Base-by-base conservation (phyloP, 1,140 invertebrate species). In the Ips nitidus region DNA sequence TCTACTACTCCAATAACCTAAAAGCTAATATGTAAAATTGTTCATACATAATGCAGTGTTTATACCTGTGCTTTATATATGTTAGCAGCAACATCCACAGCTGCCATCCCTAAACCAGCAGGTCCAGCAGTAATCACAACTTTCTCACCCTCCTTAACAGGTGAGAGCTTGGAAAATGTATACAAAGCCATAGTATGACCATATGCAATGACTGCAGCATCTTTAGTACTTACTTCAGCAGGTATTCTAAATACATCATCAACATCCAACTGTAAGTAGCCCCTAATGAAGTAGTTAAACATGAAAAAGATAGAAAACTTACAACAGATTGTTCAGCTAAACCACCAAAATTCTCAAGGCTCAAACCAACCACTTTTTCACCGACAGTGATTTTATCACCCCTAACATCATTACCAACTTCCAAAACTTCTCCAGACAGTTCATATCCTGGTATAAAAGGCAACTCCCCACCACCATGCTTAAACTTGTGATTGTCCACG, bases 1-100 rank as follows among this genome's bases (percentile, higher is more conserved):
- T 84, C 82, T 71, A 83, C 83, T 8, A 86, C 80, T 7, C 81
- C 86, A 72, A 87, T 84, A 36, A 87, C 85, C 84, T 86, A 66
- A 62, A 73, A 47, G 4, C n/a, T 5, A 47, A 47, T 1, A 1
- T 47, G 56, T 40, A 53, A 22, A 22, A 22, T 22, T 22, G 22
- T 22, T 22, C 22, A 22, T 22, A 22, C 22, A 22, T 22, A 22
- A 22, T 22, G 22, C 22, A 22, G 22, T 22, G 22, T 22, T 22
- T 22, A 22, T 43, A 86, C 85, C 77, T 85, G 81, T 52, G 84
- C 80, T 75, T 82, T 82, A 75, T 85, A 86, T 50, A 86, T 80
- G 77, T 83, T 85, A 41, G 82, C 80, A 50, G 85, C 85, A 43
- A 87, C 77, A 79, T 88, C 86, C 36, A 86, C 82, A 53, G 84